A percentile compares a stretch with the other conserved stretches of the same genome.
Conservation (phyloP, 2,113 vertebrate species). For the Phalacrocorax pelagicus region DNA sequence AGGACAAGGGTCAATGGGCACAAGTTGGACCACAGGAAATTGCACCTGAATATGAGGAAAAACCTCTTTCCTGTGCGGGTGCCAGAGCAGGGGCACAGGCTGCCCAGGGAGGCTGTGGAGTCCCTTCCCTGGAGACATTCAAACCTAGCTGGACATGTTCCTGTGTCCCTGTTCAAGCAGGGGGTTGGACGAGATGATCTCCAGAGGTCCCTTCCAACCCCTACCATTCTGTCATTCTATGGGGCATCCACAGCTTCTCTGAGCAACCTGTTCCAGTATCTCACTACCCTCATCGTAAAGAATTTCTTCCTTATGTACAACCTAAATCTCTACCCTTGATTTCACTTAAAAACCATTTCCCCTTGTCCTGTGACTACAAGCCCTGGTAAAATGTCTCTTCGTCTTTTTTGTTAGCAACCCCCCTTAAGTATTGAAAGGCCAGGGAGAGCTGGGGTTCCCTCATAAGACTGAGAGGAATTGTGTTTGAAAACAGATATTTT, state of each 20-base stretch:
- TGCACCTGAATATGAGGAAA: too few relatives aligned
- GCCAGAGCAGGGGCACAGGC: too few relatives aligned
- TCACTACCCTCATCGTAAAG: accelerated
- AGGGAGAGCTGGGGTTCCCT: neutral
- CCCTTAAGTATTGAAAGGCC: neutral
- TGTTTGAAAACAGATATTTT: neutral
- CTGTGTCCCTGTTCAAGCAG: too few relatives aligned
- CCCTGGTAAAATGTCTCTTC: neutral
- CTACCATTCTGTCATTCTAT: too few relatives aligned
- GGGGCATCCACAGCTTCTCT: neutral
- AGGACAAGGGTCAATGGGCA: too few relatives aligned
- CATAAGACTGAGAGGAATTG: neutral
- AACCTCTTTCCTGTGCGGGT: too few relatives aligned
- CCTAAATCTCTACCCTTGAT: neutral
- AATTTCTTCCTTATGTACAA: neutral
- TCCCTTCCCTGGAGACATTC: too few relatives aligned
- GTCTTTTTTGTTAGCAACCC: neutral
- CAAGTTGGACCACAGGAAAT: too few relatives aligned
- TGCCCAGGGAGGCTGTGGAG: too few relatives aligned
- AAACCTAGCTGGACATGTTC: too few relatives aligned
- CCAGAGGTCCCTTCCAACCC: too few relatives aligned
- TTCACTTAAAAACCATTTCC: neutral
- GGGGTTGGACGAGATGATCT: too few relatives aligned
- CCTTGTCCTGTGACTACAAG: neutral
- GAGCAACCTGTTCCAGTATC: neutral